phyloP scores from a whole-genome alignment of 2,797 vertebrate species.

The Bryconaethiops microstoma region DNA sequence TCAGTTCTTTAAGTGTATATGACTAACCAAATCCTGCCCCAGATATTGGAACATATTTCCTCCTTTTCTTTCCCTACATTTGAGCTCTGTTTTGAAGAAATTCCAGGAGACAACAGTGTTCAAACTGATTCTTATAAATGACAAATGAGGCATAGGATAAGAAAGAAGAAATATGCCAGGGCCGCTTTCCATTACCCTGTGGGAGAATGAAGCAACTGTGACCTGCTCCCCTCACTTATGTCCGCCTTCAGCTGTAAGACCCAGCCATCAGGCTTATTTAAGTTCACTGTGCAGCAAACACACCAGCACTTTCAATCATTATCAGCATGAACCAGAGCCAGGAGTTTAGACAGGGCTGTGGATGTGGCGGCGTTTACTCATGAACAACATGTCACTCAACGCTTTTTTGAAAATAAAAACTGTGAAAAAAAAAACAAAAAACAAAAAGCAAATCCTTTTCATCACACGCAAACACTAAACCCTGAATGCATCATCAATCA shows the following conservation, averaged over 20 bases:
- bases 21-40: conserved; percentile 17
- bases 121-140: background rate
- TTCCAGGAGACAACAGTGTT: background rate
- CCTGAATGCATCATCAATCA: conserved; percentile 33
- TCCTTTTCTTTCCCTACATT: background rate
- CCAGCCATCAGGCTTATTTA: conserved; percentile 43
- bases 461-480: background rate
- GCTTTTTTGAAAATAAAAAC: conserved; percentile 3
- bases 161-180: conserved; percentile 17
- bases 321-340: conserved; percentile 14
- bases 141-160: conserved; percentile 14
- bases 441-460: background rate
- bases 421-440: background rate
- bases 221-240: conserved; percentile 1
- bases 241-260: conserved; percentile 30
- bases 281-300: conserved; percentile 19
- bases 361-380: conserved; percentile 24
- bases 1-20: background rate
- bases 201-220: conserved; percentile 25
- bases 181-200: conserved; percentile 18
- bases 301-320: conserved; percentile 32
- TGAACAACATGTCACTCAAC: background rate
- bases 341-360: conserved; percentile 29
- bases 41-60: conserved; percentile 3
- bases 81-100: no score